Evolutionary conservation across 2,888 invertebrate species (phyloP), one percentile per base, ranked within the genome.

Genomic region (Chironomus riparius): DNA sequence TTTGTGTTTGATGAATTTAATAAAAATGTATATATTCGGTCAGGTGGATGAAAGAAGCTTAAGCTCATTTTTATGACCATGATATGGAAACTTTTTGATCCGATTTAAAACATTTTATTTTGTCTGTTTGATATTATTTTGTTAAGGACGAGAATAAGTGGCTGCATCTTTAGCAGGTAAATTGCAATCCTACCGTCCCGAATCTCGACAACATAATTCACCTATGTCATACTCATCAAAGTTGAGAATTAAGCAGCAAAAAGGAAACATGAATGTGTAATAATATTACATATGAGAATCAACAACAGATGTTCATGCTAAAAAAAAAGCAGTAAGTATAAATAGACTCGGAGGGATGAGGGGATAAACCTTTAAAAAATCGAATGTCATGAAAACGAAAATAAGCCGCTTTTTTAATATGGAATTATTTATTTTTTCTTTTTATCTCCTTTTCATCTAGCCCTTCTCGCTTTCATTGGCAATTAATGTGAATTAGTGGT

Each of bases 311-410:
- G 69, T 69, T 69, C 69, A 18, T 38, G 69, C 47, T 47, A 47
- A 28, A 69, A 69, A n/a, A n/a, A 69, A 69, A n/a, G 12, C 12
- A 28, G 6, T 4, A 4, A 28, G 28, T 28, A 28, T 28, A 28
- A 28, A 28, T 28, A 38, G 38, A 68, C 13, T 24, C 7, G 13
- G 10, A 47, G 47, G 18, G 69, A 69, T 38, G 47, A 69, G 69
- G 21, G 69, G 38, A 47, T 47, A 38, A 24, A 68, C n/a, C 5
- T 22, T 28, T 15, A n/a, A 68, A 28, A 69, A 69, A 69, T 69
- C 69, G 69, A 69, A 69, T 69, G 47, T 69, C 68, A 68, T 68
- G 68, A 68, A 68, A 68, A 15, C 50, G n/a, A 50, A 50, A n/a
- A 50, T 50, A 50, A 50, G 50, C 50, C 50, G 50, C 50, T 50